Base-by-base conservation (phyloP, 2,797 vertebrate genomes). In the Chanos chanos region DNA sequence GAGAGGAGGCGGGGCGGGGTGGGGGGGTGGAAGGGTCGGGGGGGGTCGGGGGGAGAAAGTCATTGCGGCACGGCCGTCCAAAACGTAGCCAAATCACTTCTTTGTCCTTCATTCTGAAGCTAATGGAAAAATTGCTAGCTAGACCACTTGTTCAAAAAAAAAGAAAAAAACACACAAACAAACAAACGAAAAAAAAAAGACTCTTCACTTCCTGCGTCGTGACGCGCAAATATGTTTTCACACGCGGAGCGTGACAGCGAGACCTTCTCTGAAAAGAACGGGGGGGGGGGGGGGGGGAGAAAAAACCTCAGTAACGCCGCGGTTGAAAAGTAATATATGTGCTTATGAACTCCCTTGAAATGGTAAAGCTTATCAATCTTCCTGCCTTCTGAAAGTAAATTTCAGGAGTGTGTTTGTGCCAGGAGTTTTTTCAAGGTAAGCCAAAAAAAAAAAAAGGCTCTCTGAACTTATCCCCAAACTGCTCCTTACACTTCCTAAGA, bases 381-480 rank as follows among this genome's bases (percentile, higher is more conserved):
- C 73, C 50, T 62, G 43, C 15, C 50, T 61, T 60, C 61, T 71
- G 77, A 70, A 73, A 25, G 53, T 62, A 44, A 64, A 66, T 70
- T 70, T 75, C 77, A 68, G 28, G 52, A 55, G 74, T 70, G 66
- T 47, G 74, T 75, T 74, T 77, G 66, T 64, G 70, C 72, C 78
- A 80, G 73, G 78, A 77, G 58, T 72, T 85, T 81, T 87, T 81
- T 81, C 74, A 83, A 84, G 80, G 78, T 81, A 80, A 74, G 19
- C 76, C 69, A 40, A 57, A 58, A 64, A 49, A 36, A 40, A 40
- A 57, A 58, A 64, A 49, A 36, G 40, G 36, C 63, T 61, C 43
- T 41, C 22, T 56, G 34, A 52, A 61, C 51, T 58, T 66, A 51
- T 70, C 64, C 70, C 44, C 7, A 64, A 59, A 51, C 61, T 72